Conservation (phyloP, 2,888 invertebrate genomes). For the Ceramica pisi region DNA sequence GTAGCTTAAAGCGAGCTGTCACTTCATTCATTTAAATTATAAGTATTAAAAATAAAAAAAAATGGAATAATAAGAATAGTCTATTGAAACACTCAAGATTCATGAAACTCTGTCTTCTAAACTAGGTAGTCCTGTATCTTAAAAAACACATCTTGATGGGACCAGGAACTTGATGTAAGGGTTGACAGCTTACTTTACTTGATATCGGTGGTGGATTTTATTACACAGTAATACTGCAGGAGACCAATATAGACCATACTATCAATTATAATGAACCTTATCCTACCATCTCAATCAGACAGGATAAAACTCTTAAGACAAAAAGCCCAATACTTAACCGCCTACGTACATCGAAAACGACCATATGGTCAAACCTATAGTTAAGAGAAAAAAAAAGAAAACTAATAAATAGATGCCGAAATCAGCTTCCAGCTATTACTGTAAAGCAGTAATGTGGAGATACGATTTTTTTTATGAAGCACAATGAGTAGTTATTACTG, state of each 20-base stretch:
- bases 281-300: conserved; percentile 44
- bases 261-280: conserved; percentile 24
- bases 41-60: too few relatives aligned
- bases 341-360: conserved; percentile 56
- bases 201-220: background rate
- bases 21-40: too few relatives aligned
- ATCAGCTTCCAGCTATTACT: conserved; percentile 70
- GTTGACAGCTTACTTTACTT: background rate
- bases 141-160: too few relatives aligned
- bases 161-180: background rate
- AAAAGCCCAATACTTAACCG: conserved; percentile 54
- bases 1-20: background rate
- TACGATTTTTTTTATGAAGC: conserved; percentile 67
- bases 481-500: conserved; percentile 67
- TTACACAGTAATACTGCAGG: background rate
- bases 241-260: background rate
- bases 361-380: conserved; percentile 68
- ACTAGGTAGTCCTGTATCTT: too few relatives aligned
- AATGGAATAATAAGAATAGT: too few relatives aligned
- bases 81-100: too few relatives aligned
- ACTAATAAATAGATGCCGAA: conserved; percentile 68
- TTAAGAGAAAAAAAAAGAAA: conserved; percentile 64
- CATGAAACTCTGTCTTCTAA: too few relatives aligned
- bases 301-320: conserved; percentile 48
- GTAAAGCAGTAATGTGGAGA: conserved; percentile 66